Conservation (phyloP, 2,888 invertebrate species). For the Sylvicola fuscatus region DNA sequence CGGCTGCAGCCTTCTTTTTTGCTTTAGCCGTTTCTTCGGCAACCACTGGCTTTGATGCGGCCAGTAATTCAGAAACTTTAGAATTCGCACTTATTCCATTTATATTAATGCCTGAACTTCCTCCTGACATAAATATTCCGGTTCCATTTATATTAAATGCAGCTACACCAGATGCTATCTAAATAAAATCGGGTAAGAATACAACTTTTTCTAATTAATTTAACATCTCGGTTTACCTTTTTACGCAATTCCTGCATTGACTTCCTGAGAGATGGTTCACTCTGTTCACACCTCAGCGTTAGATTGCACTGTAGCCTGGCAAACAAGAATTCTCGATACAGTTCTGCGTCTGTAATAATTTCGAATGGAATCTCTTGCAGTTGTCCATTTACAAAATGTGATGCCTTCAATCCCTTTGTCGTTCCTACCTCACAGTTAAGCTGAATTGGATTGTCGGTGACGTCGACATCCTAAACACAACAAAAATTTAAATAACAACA, state of each 20-base stretch:
- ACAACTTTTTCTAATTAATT: constrained; percentile 1
- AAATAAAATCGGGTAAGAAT: constrained; percentile 4
- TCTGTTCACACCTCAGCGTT: constrained; percentile 39
- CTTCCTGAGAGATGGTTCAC: constrained; percentile 34
- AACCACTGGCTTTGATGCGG: constrained; percentile 19
- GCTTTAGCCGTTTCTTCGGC: constrained; percentile 12
- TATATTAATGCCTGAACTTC: constrained; percentile 32
- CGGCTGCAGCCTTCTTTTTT: constrained; percentile 12
- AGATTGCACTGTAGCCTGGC: constrained; percentile 43
- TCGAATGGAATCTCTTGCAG: constrained; percentile 43
- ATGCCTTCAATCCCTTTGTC: constrained; percentile 36
- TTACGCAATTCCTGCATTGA: constrained; percentile 42
- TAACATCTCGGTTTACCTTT: constrained; percentile 26
- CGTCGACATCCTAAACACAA: constrained; percentile 39
- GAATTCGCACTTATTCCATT: constrained; percentile 31
- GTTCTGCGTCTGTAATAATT: constrained; percentile 35
- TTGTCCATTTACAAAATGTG: constrained; percentile 49
- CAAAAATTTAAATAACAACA: constrained; percentile 1
- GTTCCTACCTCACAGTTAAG: constrained; percentile 34
- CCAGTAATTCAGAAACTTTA: constrained; percentile 30
- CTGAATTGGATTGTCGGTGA: constrained; percentile 59
- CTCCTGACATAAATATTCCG: constrained; percentile 42
- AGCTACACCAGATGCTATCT: constrained; percentile 50
- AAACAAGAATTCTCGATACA: constrained; percentile 49
- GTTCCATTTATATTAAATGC: constrained; percentile 47